These are phyloP conservation scores for Drosophila rubida DNA, from an alignment of 2,888 invertebrate species.

Conservation along the genomic window DNA sequence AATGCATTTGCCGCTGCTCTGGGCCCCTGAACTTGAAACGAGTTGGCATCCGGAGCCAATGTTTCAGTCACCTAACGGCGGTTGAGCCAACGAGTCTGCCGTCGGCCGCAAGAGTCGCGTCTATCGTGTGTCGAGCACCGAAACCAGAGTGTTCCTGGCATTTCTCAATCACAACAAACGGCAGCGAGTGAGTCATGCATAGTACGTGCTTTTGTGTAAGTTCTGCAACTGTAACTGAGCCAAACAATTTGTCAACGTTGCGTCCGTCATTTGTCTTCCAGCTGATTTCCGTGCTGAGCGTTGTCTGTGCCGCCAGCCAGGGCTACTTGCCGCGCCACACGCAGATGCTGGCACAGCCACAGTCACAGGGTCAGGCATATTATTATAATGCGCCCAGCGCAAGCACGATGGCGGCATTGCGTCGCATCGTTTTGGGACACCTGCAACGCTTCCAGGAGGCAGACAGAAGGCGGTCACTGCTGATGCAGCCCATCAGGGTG, in stretches of 20 bases:
- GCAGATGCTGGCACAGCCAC: conserved; percentile 15
- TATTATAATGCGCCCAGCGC: conserved; percentile 61
- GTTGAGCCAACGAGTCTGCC: conserved; percentile 60
- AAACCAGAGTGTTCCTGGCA: conserved; percentile 6
- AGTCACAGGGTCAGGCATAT: conserved; percentile 47
- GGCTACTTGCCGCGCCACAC: conserved; percentile 39
- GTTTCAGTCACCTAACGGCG: conserved; percentile 59
- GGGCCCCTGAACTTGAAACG: conserved; percentile 74
- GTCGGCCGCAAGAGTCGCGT: conserved; percentile 42
- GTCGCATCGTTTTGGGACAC: conserved; percentile 51
- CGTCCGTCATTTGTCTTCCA: conserved; percentile 55
- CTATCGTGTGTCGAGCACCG: conserved; percentile 1
- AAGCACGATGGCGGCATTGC: conserved; percentile 48
- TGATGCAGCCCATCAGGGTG: conserved; percentile 38
- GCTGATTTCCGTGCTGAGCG: conserved; percentile 57
- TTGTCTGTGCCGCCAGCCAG: conserved; percentile 39
- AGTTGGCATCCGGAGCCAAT: conserved; percentile 33
- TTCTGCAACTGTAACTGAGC: conserved; percentile 2
- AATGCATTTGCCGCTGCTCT: conserved; percentile 56
- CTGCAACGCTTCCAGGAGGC: conserved; percentile 56
- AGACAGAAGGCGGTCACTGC: conserved; percentile 43
- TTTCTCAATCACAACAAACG: conserved; percentile 24
- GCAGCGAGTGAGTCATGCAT: conserved; percentile 48
- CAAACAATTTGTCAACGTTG: conserved; percentile 33
- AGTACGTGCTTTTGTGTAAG: conserved; percentile 62